Evolutionary conservation across 2,888 invertebrate genomes (phyloP), one percentile per base, ranked within the genome.

Genomic region (Phlogophora meticulosa): DNA sequence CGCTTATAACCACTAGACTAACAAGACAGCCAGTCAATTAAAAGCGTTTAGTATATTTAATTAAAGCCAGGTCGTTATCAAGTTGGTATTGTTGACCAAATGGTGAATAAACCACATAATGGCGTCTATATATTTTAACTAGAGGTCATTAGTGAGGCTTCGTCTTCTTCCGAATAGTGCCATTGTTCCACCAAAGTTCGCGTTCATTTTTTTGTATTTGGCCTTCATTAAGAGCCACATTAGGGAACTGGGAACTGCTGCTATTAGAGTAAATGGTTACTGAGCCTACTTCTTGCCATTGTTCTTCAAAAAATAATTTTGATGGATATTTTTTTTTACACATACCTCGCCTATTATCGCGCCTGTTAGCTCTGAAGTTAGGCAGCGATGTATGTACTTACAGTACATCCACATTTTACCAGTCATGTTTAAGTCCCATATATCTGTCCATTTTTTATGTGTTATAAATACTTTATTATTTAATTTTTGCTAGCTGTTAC

Each of bases 51-150:
- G n/a, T 36, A 15, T 28, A 42, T 74, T 58, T 69, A 48, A 72
- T 76, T 77, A 62, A 56, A 48, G 9, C 32, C 59, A 40, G 52
- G 64, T 60, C 68, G 48, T 81, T 72, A 74, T 76, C 34, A 46
- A 63, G 51, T 46, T 20, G 24, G 55, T 70, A 61, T 72, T 71
- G 72, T 82, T 68, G 59, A 40, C 46, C n/a, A 63, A 77, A 70
- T 64, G 34, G 57, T 67, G 70, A 75, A 80, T 78, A 81, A 76
- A 74, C 70, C 71, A 59, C 61, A 55, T 74, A 81, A 85, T 74
- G 69, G 66, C n/a, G 59, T 48, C 74, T 69, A 85, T 83, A 82
- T 75, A 80, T 85, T 85, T 81, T 66, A 79, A 81, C 72, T 78
- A 68, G 72, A 51, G 76, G 68, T 81, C 86, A 77, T 86, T 86